Conservation (phyloP, 2,113 vertebrate species). For the Peromyscus californicus region DNA sequence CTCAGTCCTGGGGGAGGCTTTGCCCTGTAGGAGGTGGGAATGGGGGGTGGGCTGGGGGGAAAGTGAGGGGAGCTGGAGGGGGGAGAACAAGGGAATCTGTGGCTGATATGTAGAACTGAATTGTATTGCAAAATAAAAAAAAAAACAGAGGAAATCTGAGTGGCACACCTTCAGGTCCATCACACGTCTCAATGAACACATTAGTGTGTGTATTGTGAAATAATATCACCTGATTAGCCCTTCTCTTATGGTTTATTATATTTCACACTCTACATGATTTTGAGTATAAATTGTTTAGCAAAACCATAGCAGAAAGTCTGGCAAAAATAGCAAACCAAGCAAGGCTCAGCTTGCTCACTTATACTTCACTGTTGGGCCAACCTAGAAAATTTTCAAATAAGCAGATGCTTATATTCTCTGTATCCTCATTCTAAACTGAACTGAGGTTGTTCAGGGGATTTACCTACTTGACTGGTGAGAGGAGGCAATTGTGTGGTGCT, state of each 20-base stretch:
- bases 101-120: no score
- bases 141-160: neutral
- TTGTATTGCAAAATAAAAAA: no score
- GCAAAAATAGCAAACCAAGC: neutral
- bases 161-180: neutral
- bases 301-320: neutral
- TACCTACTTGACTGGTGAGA: neutral
- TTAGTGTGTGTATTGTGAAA: neutral
- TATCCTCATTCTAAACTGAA: neutral
- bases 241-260: neutral
- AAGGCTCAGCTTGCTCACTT: neutral
- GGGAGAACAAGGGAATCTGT: no score
- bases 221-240: neutral
- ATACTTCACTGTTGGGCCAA: neutral
- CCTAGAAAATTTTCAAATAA: neutral
- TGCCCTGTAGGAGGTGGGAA: no score
- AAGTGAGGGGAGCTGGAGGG: no score
- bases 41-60: no score
- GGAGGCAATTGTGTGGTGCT: neutral
- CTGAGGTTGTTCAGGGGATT: neutral
- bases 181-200: neutral
- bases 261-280: neutral
- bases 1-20: no score
- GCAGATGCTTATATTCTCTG: neutral
- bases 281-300: neutral